These are phyloP conservation scores for Coenobita brevimanus DNA, from an alignment of 1,140 invertebrate species.

Conservation along the genomic window DNA sequence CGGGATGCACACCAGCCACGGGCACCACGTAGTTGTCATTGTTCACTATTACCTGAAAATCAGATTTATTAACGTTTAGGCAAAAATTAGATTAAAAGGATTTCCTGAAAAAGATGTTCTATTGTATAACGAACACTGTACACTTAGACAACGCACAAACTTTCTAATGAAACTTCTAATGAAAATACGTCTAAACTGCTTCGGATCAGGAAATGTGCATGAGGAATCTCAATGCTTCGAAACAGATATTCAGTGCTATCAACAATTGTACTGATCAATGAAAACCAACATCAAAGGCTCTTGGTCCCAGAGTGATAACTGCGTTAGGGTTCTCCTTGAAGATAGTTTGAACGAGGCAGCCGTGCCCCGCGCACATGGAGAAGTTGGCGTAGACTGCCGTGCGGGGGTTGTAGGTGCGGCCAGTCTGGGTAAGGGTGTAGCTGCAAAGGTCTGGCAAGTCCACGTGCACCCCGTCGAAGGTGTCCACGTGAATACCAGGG, in stretches of 20 bases:
- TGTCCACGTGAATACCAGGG: too few species aligned
- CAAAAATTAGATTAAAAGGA: not conserved
- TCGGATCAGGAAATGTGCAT: too few species aligned
- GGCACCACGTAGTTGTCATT: not conserved
- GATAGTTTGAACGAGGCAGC: not conserved
- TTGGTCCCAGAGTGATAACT: not conserved
- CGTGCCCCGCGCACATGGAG: not conserved
- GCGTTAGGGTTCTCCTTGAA: conserved; percentile 13
- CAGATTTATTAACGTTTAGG: not conserved
- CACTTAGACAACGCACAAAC: too few species aligned
- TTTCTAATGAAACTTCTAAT: too few species aligned
- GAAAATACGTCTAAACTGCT: too few species aligned
- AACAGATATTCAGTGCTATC: not conserved
- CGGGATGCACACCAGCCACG: not conserved
- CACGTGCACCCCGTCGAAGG: too few species aligned
- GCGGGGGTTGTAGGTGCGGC: too few species aligned
- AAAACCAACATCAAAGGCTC: not conserved
- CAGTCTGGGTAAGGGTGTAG: not conserved
- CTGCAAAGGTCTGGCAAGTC: too few species aligned
- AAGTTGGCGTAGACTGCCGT: not conserved
- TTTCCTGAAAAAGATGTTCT: not conserved
- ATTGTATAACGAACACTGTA: not conserved
- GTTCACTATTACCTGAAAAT: conserved; percentile 12
- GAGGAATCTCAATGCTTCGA: not conserved
- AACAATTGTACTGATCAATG: not conserved